phyloP scores from a whole-genome alignment of 2,113 vertebrate genomes.

The Semnornis frantzii region DNA sequence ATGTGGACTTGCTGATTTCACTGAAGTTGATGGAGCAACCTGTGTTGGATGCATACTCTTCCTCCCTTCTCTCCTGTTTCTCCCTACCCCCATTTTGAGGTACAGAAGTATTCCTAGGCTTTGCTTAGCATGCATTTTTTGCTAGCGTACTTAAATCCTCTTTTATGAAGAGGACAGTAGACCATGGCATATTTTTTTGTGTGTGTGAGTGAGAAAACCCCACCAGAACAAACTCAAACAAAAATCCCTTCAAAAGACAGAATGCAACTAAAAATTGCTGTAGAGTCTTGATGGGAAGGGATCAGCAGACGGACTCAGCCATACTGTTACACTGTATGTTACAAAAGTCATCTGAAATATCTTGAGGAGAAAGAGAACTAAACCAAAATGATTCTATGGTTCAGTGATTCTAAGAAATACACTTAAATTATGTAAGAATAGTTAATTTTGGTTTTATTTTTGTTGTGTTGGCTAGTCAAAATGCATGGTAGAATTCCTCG shows the following conservation, averaged over 20 bases:
- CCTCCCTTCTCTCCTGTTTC: not conserved
- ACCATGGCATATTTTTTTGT: not conserved
- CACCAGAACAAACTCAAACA: not conserved
- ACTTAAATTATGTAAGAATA: not conserved
- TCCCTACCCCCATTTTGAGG: not conserved
- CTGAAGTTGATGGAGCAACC: not conserved
- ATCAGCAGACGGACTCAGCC: not conserved
- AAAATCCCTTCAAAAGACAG: not conserved
- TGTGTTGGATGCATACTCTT: not conserved
- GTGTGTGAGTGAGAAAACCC: not conserved
- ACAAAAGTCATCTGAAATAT: not conserved
- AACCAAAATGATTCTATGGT: no score
- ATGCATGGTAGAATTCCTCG: not conserved
- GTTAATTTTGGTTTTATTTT: not conserved
- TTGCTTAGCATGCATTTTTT: not conserved
- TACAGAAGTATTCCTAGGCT: not conserved
- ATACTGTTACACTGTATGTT: not conserved
- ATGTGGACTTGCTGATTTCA: not conserved
- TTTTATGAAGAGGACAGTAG: not conserved
- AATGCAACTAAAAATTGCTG: not conserved
- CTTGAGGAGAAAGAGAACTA: not conserved
- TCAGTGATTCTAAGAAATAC: not conserved
- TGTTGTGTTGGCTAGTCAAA: not conserved
- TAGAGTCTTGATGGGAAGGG: fast-evolving
- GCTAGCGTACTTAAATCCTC: not conserved